phyloP scores from a whole-genome alignment of 2,888 invertebrate species.

The Xestia sexstrigata region DNA sequence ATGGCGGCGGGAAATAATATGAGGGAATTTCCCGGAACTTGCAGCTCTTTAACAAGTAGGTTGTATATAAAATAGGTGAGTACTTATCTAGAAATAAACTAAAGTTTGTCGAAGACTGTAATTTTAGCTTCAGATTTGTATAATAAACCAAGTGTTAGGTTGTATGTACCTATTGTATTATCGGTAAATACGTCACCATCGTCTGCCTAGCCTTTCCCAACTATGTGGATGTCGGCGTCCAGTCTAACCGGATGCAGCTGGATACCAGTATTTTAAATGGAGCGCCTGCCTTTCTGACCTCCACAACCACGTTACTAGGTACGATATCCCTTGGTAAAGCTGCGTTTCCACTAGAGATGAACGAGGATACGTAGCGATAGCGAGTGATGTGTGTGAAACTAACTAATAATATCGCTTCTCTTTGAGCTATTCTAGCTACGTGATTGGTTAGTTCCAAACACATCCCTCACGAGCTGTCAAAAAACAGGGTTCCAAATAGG shows the following conservation, averaged over 20 bases:
- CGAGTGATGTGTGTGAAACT: too few relatives aligned
- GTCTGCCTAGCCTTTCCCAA: background rate
- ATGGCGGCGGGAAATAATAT: background rate
- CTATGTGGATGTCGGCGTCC: background rate
- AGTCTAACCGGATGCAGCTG: background rate
- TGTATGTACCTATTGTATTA: background rate
- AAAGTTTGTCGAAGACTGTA: background rate
- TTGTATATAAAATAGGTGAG: background rate
- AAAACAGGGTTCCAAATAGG: background rate
- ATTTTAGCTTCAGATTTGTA: background rate
- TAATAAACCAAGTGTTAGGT: background rate
- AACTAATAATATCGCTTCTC: too few relatives aligned
- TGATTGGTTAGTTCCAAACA: too few relatives aligned
- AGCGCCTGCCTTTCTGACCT: background rate
- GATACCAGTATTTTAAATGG: background rate
- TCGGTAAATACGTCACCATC: background rate
- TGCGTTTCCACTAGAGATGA: too few relatives aligned
- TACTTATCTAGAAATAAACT: background rate
- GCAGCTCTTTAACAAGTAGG: background rate
- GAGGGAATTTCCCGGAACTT: conserved; percentile 28
- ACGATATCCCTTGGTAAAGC: too few relatives aligned
- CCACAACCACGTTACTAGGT: background rate
- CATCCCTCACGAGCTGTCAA: too few relatives aligned
- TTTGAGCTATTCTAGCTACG: too few relatives aligned
- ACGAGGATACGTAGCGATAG: too few relatives aligned